Evolutionary conservation across 2,113 vertebrate genomes (phyloP).

Genomic region (Ovibos moschatus): DNA sequence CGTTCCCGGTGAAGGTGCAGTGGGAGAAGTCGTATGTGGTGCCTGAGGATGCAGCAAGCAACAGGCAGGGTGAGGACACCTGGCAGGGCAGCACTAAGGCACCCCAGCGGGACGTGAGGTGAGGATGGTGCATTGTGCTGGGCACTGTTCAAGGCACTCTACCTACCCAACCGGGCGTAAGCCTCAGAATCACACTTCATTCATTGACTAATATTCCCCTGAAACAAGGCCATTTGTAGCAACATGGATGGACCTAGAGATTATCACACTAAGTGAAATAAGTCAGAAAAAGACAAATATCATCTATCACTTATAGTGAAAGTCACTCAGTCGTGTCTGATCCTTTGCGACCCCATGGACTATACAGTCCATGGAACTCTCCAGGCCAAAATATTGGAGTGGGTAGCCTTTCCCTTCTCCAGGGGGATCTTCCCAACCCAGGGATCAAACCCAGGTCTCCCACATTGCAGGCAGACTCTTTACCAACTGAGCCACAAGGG

Average conservation of each 20-base stretch:
- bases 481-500: background rate
- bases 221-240: background rate
- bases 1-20: conserved; percentile 85
- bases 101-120: rapidly evolving
- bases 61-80: background rate
- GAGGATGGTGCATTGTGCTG: rapidly evolving
- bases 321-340: background rate
- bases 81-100: background rate
- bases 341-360: background rate
- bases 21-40: conserved; percentile 84
- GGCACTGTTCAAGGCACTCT: rapidly evolving
- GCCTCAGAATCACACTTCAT: rapidly evolving
- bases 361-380: background rate
- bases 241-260: background rate
- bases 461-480: background rate
- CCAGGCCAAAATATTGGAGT: background rate
- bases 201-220: background rate
- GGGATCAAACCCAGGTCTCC: background rate
- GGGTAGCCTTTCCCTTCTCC: background rate
- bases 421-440: background rate
- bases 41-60: conserved; percentile 41
- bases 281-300: background rate
- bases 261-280: background rate
- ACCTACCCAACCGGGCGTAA: rapidly evolving
- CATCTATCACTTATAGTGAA: background rate